These are phyloP conservation scores for Chrysolina haemoptera DNA, from an alignment of 2,888 invertebrate species.

Conservation along the genomic window DNA sequence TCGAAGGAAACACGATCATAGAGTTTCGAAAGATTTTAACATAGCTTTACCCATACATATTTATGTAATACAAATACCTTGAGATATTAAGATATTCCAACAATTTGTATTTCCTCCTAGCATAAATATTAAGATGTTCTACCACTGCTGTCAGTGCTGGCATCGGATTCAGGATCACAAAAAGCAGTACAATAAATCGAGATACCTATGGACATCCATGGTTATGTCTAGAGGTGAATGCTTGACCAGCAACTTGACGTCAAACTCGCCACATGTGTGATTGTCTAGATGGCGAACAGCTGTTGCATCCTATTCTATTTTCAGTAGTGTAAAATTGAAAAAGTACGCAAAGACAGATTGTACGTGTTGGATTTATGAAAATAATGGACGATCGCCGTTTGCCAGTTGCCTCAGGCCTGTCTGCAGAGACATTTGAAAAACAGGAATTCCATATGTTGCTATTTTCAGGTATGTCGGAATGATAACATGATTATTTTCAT, in stretches of 20 bases:
- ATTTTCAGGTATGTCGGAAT: not conserved
- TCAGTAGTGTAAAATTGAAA: slow-evolving; percentile 54
- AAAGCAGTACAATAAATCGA: slow-evolving; percentile 51
- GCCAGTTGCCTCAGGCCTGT: not conserved
- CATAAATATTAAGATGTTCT: slow-evolving; percentile 7
- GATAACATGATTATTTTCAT: no score
- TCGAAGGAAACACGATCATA: no score
- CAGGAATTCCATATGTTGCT: not conserved
- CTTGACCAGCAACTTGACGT: slow-evolving; percentile 54
- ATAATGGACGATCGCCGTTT: slow-evolving; percentile 47
- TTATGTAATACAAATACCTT: not conserved
- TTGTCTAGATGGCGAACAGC: slow-evolving; percentile 57
- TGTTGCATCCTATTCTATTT: slow-evolving; percentile 57
- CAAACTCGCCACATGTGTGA: slow-evolving; percentile 62
- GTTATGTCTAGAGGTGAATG: slow-evolving; percentile 45
- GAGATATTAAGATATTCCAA: not conserved
- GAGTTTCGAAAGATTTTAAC: no score
- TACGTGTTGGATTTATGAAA: slow-evolving; percentile 51
- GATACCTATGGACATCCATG: slow-evolving; percentile 50
- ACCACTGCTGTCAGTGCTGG: not conserved
- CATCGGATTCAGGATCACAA: slow-evolving; percentile 13
- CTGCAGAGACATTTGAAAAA: not conserved
- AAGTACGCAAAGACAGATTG: slow-evolving; percentile 54
- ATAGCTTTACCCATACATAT: no score
- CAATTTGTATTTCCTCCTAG: not conserved